Evolutionary conservation across 2,888 invertebrate species (phyloP).

Genomic region (Matsumyia berberina): DNA sequence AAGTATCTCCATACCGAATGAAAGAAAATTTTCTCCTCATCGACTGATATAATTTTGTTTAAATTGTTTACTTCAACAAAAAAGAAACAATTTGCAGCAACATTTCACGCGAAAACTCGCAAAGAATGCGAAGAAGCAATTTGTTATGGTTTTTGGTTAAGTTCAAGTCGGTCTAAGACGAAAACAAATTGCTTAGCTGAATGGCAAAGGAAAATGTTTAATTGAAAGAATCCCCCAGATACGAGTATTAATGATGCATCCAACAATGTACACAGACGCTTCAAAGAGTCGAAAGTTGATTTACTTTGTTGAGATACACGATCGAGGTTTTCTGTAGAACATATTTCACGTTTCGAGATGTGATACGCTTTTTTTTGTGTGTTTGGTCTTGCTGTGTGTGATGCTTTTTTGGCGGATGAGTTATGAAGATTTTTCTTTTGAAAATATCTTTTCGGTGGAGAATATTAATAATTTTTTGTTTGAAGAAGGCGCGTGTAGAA

Average conservation of each 20-base stretch:
- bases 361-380: constrained; percentile 3
- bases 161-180: background rate
- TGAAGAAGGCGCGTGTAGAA: constrained; percentile 23
- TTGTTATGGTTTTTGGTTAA: background rate
- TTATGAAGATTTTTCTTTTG: constrained; percentile 21
- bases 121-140: constrained; percentile 31
- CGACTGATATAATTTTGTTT: background rate
- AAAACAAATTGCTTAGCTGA: constrained; percentile 38
- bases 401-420: constrained; percentile 4
- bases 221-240: constrained; percentile 10
- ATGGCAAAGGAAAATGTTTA: background rate
- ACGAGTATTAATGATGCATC: constrained; percentile 6
- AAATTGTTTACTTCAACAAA: constrained; percentile 35
- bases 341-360: constrained; percentile 11
- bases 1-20: background rate
- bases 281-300: background rate
- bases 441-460: background rate
- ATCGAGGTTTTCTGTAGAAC: constrained; percentile 4
- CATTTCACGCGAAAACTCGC: constrained; percentile 12
- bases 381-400: background rate
- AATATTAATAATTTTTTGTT: constrained; percentile 8
- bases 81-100: constrained; percentile 1
- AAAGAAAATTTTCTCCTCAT: constrained; percentile 26
- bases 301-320: constrained; percentile 7
- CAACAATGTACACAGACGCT: background rate